phyloP scores from a whole-genome alignment of 2,888 invertebrate species.

The Cryptus armator region DNA sequence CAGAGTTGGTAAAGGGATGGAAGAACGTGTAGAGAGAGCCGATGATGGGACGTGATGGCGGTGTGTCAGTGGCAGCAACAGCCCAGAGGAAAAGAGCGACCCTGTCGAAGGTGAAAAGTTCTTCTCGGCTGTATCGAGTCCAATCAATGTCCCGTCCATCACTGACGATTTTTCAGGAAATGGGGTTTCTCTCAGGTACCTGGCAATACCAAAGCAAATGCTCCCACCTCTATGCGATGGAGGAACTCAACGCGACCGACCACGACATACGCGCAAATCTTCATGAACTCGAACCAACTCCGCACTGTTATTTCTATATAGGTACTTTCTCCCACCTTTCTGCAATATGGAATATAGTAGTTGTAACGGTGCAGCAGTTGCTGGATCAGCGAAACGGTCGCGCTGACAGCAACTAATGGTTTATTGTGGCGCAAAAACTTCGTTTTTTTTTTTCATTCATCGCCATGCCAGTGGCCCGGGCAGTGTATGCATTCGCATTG shows the following conservation, averaged over 20 bases:
- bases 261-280: conserved; percentile 25
- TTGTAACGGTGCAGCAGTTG: background rate
- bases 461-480: background rate
- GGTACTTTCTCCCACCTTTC: background rate
- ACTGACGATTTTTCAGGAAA: conserved; percentile 65
- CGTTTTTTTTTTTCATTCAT: conserved; percentile 10
- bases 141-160: conserved; percentile 68
- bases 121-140: conserved; percentile 57
- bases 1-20: background rate
- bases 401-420: conserved; percentile 35
- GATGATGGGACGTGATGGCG: conserved; percentile 31
- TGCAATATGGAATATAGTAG: background rate
- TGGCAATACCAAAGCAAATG: background rate
- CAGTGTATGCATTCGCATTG: background rate
- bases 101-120: conserved; percentile 59
- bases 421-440: conserved; percentile 25
- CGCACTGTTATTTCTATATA: background rate
- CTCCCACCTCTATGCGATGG: background rate
- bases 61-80: conserved; percentile 20
- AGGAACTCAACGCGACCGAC: background rate
- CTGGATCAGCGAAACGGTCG: background rate
- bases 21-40: background rate
- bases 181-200: conserved; percentile 55
- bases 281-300: conserved; percentile 14
- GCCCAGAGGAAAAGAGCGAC: conserved; percentile 26